Conservation (phyloP, 2,113 vertebrate genomes). For the Grallaria varia region DNA sequence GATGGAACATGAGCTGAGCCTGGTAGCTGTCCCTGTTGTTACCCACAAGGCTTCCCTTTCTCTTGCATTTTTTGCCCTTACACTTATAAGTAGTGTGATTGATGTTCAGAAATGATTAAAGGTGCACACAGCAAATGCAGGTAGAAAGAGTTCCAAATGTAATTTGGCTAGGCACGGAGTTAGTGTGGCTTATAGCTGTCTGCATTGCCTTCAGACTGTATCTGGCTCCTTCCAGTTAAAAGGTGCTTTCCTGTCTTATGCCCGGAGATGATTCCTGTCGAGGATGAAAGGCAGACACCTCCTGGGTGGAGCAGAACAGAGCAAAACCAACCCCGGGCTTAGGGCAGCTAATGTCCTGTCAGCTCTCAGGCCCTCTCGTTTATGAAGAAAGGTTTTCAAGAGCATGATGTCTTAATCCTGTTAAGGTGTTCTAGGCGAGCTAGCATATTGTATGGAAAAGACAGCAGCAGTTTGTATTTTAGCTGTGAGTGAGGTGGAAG, state of each 20-base stretch:
- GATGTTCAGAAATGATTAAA: not conserved
- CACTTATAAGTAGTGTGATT: not conserved
- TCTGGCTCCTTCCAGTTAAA: not conserved
- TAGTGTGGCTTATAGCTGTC: not conserved
- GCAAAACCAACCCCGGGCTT: slow-evolving; percentile 7
- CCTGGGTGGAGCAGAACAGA: not conserved
- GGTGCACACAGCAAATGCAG: not conserved
- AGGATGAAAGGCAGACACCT: slow-evolving; percentile 21
- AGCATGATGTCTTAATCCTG: not conserved
- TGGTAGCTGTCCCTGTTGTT: not conserved
- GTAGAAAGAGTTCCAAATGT: not conserved
- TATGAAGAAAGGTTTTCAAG: not conserved
- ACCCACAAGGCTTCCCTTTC: not conserved
- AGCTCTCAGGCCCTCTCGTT: not conserved
- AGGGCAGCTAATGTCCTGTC: not conserved
- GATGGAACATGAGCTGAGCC: not conserved
- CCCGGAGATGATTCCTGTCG: not conserved
- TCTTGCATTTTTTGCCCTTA: not conserved
- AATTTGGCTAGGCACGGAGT: not conserved
- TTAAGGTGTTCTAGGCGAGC: not conserved
- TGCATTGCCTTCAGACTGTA: not conserved
- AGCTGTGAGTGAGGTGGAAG: not conserved
- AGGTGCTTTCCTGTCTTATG: not conserved
- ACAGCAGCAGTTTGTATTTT: not conserved
- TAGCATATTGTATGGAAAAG: not conserved